Base-by-base conservation (phyloP, 2,888 invertebrate species). In the Fragum sueziense region DNA sequence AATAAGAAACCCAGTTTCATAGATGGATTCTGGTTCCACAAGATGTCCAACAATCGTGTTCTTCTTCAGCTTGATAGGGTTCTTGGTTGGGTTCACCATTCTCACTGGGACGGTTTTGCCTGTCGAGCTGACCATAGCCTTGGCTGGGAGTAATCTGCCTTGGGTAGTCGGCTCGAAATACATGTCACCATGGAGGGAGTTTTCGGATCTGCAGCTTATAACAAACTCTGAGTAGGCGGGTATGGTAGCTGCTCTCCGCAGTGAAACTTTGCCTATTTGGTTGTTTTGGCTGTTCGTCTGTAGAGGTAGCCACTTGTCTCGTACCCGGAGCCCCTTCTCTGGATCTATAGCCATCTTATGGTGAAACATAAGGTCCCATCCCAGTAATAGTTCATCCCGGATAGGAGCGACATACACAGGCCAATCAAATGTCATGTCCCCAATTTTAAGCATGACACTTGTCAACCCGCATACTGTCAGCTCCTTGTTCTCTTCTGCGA, bases 391-490 rank as follows among this genome's bases (percentile, higher is more conserved):
- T 3, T 70, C 57, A 57, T 82, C 76, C 6, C 59, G 22, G 2
- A 74, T 74, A 2, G 79, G 82, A 1, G 79, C 82, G 1, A 79
- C 74, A 74, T 74, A 70, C 34, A 82, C 73, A n/a, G 51, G 34
- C 74, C 74, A 76, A 1, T 37, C 54, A 70, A 72, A 72, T 4
- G 37, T 62, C 17, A 68, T 17, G 14, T 62, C 25, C n/a, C 73
- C 76, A 29, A 80, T 76, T 22, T 54, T 20, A 25, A 76, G 11
- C 9, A 9, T 41, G 9, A 80, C 6, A 7, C 27, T 51, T 0
- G 72, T 59, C 17, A 54, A n/a, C 2, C 78, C 76, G 25, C 29
- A 33, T 1, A 52, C 68, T 6, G 41, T 74, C 75, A 78, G 62
- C 3, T 76, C 73, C 7, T 65, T 70, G 2, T 62, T 68, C 2